Conservation (phyloP, 2,888 invertebrate genomes). For the Sycophila texana region DNA sequence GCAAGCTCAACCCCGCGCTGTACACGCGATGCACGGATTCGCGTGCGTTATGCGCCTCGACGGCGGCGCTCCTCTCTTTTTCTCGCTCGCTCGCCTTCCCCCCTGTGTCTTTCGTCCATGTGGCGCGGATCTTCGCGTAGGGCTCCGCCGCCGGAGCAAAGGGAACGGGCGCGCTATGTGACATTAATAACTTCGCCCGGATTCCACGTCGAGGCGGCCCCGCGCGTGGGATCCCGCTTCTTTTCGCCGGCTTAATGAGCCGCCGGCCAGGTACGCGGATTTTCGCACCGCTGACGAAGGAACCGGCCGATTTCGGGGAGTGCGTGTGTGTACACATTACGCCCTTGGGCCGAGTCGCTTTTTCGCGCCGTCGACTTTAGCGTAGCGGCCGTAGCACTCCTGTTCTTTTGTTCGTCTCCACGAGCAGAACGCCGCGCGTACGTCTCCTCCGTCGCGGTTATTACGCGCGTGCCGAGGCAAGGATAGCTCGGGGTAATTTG, state of each 20-base stretch:
- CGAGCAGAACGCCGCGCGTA: neutral
- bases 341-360: neutral
- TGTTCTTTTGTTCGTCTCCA: slow-evolving; percentile 10
- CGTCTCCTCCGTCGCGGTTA: neutral
- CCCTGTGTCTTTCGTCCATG: neutral
- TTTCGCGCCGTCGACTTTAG: slow-evolving; percentile 2
- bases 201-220: slow-evolving; percentile 29
- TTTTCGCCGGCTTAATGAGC: slow-evolving; percentile 55
- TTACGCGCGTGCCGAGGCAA: neutral
- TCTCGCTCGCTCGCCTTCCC: slow-evolving; percentile 6
- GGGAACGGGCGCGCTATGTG: slow-evolving; percentile 48
- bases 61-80: slow-evolving; percentile 12
- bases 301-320: neutral
- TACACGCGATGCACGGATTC: slow-evolving; percentile 34
- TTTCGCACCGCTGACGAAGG: slow-evolving; percentile 18
- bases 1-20: neutral
- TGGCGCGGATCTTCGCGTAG: slow-evolving; percentile 4
- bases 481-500: slow-evolving; percentile 31
- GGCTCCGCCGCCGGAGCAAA: slow-evolving; percentile 46
- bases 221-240: slow-evolving; percentile 31
- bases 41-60: slow-evolving; percentile 40
- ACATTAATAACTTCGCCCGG: slow-evolving; percentile 56
- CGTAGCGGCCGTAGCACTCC: neutral
- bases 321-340: no score
- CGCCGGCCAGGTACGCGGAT: slow-evolving; percentile 20